Evolutionary conservation across 2,888 invertebrate genomes (phyloP).

Genomic region (Tipula vernalis): DNA sequence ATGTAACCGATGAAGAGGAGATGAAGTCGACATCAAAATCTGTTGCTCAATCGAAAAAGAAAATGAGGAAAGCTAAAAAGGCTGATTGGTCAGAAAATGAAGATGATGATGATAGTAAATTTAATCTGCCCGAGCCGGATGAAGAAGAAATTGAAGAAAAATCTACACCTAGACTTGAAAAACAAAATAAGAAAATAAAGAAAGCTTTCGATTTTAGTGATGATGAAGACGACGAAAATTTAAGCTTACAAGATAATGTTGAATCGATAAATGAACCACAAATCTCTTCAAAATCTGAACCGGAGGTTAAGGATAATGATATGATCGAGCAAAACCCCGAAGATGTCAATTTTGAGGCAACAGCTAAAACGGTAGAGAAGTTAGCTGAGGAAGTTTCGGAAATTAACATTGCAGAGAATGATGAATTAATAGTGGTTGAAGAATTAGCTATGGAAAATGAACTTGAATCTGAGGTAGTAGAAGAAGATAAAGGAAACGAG

Average conservation of each 20-base stretch:
- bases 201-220: not conserved
- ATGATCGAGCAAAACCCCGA: not conserved
- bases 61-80: conserved; percentile 38
- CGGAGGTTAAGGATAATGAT: not conserved
- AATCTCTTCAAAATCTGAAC: not conserved
- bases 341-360: not conserved
- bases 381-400: conserved; percentile 20
- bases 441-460: conserved; percentile 16
- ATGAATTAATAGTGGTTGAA: not conserved
- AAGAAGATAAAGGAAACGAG: conserved; percentile 10
- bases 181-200: conserved; percentile 8
- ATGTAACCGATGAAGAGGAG: conserved; percentile 14
- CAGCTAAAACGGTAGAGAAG: not conserved
- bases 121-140: conserved; percentile 11
- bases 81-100: conserved; percentile 41
- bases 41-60: conserved; percentile 18
- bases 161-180: not conserved
- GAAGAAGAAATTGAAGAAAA: not conserved
- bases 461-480: conserved; percentile 13
- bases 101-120: conserved; percentile 23
- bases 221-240: not conserved
- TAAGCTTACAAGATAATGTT: conserved; percentile 1
- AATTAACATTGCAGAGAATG: not conserved
- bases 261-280: conserved; percentile 21
- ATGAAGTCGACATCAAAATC: conserved; percentile 14